Conservation (phyloP, 2,113 vertebrate genomes). For the Rutilus rutilus region DNA sequence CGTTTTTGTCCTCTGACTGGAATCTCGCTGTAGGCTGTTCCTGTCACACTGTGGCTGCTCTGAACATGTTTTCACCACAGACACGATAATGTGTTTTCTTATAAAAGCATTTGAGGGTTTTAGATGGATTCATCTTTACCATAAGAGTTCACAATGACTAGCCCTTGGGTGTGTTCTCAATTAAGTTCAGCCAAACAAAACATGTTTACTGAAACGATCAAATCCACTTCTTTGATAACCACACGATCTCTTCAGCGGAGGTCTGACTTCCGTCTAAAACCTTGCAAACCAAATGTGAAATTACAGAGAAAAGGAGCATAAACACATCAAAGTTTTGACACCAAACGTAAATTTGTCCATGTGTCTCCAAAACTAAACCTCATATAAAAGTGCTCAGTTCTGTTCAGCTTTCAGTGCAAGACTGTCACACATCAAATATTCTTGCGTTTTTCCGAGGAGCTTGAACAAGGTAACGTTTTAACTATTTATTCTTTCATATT, state of each 20-base stretch:
- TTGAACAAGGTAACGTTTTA: neutral
- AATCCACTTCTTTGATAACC: neutral
- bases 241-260: neutral
- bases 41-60: neutral
- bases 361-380: neutral
- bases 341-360: neutral
- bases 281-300: neutral
- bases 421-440: neutral
- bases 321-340: neutral
- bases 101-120: neutral
- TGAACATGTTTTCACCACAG: neutral
- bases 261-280: neutral
- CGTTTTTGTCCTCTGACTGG: neutral
- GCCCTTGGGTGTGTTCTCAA: neutral
- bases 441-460: neutral
- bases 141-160: neutral
- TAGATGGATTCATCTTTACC: neutral
- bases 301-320: slow-evolving; percentile 28
- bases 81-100: slow-evolving; percentile 4
- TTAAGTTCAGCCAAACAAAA: neutral
- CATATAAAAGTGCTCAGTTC: neutral
- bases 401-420: neutral
- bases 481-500: neutral
- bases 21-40: neutral
- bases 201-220: slow-evolving; percentile 10